Percentiles rank a stretch among this genome's conserved stretches.
Conservation (phyloP, 2,888 invertebrate species). For the Lochmaea crataegi region DNA sequence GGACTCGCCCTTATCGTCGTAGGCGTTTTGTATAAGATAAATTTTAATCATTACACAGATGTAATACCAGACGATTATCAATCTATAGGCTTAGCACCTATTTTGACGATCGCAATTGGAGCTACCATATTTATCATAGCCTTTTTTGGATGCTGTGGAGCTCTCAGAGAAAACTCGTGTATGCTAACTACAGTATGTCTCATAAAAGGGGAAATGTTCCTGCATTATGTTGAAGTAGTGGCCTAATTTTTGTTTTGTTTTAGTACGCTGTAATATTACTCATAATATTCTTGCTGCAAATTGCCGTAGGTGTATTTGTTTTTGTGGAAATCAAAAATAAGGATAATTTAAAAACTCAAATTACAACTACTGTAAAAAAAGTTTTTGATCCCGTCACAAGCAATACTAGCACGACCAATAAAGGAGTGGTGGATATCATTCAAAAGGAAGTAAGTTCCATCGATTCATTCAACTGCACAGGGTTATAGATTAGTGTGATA, state of each 20-base stretch:
- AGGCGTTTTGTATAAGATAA: conserved; percentile 72
- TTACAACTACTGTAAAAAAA: conserved; percentile 44
- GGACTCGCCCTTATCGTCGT: conserved; percentile 75
- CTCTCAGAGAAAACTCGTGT: conserved; percentile 59
- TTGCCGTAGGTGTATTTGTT: conserved; percentile 67
- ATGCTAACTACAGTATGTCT: conserved; percentile 56
- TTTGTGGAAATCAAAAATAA: conserved; percentile 72
- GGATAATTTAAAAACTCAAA: conserved; percentile 60
- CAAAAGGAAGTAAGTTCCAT: conserved; percentile 68
- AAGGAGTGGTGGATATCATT: conserved; percentile 71
- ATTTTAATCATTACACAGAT: conserved; percentile 63
- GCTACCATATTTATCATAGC: conserved; percentile 68
- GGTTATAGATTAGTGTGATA: too few relatives aligned
- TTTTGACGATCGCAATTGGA: conserved; percentile 74
- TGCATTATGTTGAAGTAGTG: too few relatives aligned
- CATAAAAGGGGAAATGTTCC: neutral
- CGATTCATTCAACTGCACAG: too few relatives aligned
- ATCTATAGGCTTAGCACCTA: conserved; percentile 68
- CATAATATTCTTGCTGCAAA: conserved; percentile 47
- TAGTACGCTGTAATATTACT: conserved; percentile 50
- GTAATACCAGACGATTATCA: conserved; percentile 44
- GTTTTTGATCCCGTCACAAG: conserved; percentile 60
- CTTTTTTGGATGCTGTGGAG: conserved; percentile 62
- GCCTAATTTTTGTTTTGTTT: conserved; percentile 20
- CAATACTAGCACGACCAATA: conserved; percentile 56